Conservation (phyloP, 2,113 vertebrate species). For the Paradoxurus hermaphroditus region DNA sequence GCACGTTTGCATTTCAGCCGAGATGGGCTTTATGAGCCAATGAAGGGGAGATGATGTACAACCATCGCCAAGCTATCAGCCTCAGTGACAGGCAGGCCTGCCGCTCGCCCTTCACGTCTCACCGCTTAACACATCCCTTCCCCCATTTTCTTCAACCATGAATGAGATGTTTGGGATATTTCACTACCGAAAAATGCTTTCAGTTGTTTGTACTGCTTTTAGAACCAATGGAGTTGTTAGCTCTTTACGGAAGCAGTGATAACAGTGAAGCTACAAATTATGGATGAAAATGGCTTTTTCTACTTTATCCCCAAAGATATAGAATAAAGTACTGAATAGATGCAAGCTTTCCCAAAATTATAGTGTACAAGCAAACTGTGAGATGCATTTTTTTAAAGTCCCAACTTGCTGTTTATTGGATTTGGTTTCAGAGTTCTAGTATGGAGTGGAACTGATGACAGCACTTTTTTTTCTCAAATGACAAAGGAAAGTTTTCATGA, state of each 20-base stretch:
- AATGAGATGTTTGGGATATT: conserved; percentile 79
- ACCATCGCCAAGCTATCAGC: conserved; percentile 86
- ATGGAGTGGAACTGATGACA: neutral
- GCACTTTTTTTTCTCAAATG: conserved; percentile 21
- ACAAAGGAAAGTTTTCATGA: conserved; percentile 61
- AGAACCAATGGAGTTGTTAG: conserved; percentile 71
- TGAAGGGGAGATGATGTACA: conserved; percentile 96
- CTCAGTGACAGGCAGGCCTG: conserved; percentile 89
- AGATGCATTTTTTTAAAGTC: conserved; percentile 56
- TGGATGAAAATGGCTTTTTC: conserved; percentile 17
- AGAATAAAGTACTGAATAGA: conserved; percentile 5
- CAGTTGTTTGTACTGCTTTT: conserved; percentile 67
- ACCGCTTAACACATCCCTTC: conserved; percentile 85
- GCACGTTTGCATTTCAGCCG: conserved; percentile 83
- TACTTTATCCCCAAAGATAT: neutral
- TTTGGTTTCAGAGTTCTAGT: conserved; percentile 60
- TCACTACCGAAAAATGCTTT: conserved; percentile 72
- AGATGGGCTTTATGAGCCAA: conserved; percentile 83
- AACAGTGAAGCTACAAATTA: conserved; percentile 68
- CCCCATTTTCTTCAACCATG: conserved; percentile 76
- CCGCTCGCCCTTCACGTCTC: conserved; percentile 92
- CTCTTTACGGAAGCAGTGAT: conserved; percentile 68
- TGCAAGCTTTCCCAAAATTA: conserved; percentile 30
- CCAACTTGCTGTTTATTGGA: conserved; percentile 45
- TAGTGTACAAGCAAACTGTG: neutral